Conservation (phyloP, 2,797 vertebrate genomes). For the Diplodus puntazzo region DNA sequence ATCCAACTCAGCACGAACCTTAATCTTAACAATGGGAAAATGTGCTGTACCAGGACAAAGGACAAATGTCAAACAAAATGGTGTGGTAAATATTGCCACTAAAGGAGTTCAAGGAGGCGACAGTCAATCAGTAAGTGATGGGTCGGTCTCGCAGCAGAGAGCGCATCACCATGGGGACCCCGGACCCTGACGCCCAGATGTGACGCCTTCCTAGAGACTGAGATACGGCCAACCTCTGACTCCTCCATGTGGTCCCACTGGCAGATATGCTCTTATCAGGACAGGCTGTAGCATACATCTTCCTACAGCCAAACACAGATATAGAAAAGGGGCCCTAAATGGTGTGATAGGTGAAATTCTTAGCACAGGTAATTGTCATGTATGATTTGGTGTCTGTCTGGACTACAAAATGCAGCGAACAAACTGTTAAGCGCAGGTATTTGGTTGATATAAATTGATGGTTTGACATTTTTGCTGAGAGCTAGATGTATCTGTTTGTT, state of each 20-base stretch:
- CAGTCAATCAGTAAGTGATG: conserved; percentile 59
- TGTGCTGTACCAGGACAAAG: not conserved
- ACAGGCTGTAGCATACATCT: conserved; percentile 71
- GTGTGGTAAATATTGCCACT: conserved; percentile 7
- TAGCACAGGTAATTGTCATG: conserved; percentile 53
- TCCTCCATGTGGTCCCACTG: conserved; percentile 63
- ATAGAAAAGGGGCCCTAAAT: conserved; percentile 50
- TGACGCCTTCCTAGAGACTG: conserved; percentile 48
- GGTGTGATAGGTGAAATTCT: conserved; percentile 59
- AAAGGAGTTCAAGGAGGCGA: conserved; percentile 42
- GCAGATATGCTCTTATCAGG: conserved; percentile 82
- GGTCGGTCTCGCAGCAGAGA: conserved; percentile 58
- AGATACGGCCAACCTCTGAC: conserved; percentile 80
- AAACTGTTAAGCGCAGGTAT: conserved; percentile 32
- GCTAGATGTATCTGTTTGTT: not conserved
- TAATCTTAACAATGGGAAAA: not conserved
- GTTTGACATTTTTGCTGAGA: conserved; percentile 1
- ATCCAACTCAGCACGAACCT: not conserved
- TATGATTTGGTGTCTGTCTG: conserved; percentile 36
- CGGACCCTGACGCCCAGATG: conserved; percentile 53
- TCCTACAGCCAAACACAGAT: conserved; percentile 65
- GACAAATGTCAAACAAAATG: conserved; percentile 1
- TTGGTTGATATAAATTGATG: conserved; percentile 3
- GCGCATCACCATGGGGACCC: conserved; percentile 48
- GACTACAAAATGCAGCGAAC: not conserved